These are phyloP conservation scores for Brachionus manjavacas DNA, from an alignment of 1,140 invertebrate species.

Conservation along the genomic window DNA sequence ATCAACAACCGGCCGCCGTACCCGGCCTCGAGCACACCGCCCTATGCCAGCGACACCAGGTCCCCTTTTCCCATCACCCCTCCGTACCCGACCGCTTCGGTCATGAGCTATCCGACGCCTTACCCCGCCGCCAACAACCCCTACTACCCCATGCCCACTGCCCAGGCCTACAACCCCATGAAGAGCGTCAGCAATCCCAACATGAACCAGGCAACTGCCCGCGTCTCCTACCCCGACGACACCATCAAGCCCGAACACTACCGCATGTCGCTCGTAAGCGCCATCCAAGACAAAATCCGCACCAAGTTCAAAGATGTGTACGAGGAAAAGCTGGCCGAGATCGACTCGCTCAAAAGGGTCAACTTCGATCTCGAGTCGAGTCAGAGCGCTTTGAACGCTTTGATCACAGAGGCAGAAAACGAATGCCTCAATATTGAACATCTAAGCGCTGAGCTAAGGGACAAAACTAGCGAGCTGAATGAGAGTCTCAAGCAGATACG, in stretches of 20 bases:
- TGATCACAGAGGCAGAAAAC: constrained; percentile 73
- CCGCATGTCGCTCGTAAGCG: constrained; percentile 77
- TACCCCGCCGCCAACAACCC: constrained; percentile 45
- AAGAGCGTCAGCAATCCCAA: constrained; percentile 38
- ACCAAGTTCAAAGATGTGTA: constrained; percentile 79
- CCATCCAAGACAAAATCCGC: constrained; percentile 86
- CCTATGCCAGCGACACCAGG: constrained; percentile 34
- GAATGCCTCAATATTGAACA: constrained; percentile 65
- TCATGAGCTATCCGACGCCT: constrained; percentile 48
- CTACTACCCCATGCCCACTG: constrained; percentile 43
- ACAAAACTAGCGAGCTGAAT: background rate
- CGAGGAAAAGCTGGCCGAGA: constrained; percentile 76
- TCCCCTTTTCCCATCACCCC: constrained; percentile 45
- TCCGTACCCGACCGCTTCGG: constrained; percentile 43
- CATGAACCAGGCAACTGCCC: constrained; percentile 33
- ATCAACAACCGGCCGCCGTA: constrained; percentile 67
- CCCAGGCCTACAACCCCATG: background rate
- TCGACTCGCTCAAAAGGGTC: constrained; percentile 80
- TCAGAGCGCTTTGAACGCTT: constrained; percentile 73
- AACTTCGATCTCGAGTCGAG: constrained; percentile 81
- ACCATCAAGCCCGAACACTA: constrained; percentile 41
- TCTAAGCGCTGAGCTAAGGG: background rate
- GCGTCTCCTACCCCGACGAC: constrained; percentile 31
- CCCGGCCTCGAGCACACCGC: constrained; percentile 48
- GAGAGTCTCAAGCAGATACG: background rate